Percentiles rank a stretch among this genome's conserved stretches.
Conservation (phyloP, 2,113 vertebrate species). For the Trachemys scripta region DNA sequence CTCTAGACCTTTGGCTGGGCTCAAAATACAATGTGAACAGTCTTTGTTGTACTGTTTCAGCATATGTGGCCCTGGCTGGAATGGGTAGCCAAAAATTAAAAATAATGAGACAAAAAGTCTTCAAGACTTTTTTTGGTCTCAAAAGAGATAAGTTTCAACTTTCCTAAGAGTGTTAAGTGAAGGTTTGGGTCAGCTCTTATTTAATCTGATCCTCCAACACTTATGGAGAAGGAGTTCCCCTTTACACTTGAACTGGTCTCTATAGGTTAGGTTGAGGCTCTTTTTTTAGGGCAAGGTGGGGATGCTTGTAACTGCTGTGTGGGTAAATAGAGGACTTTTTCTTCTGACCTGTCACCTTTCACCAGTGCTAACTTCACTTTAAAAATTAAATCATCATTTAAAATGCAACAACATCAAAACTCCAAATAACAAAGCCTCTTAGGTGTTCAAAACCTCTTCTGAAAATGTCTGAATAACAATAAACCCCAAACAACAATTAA, state of each 20-base stretch:
- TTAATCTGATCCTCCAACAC: not conserved
- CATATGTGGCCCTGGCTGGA: not conserved
- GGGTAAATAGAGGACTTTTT: not conserved
- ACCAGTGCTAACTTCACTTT: not conserved
- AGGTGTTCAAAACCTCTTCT: conserved; percentile 50
- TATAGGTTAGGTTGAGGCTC: fast-evolving
- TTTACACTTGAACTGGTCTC: fast-evolving
- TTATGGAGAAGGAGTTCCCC: fast-evolving
- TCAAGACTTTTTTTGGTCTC: not conserved
- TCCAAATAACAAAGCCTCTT: conserved; percentile 47
- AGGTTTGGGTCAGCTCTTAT: not conserved
- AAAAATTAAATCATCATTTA: conserved; percentile 34
- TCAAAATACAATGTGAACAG: not conserved
- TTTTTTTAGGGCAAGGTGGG: not conserved
- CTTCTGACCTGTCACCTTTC: conserved; percentile 20
- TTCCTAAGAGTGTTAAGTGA: fast-evolving
- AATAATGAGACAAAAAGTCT: fast-evolving
- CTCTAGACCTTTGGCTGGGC: not conserved
- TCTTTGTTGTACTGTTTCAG: not conserved
- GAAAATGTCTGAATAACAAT: conserved; percentile 54
- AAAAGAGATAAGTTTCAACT: not conserved
- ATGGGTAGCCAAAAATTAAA: not conserved
- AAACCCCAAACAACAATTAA: conserved; percentile 74
- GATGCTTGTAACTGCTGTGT: fast-evolving
- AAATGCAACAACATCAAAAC: conserved; percentile 34